Evolutionary conservation across 1,140 invertebrate genomes (phyloP), one percentile per base, ranked within the genome.

Genomic region (Hyles vespertilio): DNA sequence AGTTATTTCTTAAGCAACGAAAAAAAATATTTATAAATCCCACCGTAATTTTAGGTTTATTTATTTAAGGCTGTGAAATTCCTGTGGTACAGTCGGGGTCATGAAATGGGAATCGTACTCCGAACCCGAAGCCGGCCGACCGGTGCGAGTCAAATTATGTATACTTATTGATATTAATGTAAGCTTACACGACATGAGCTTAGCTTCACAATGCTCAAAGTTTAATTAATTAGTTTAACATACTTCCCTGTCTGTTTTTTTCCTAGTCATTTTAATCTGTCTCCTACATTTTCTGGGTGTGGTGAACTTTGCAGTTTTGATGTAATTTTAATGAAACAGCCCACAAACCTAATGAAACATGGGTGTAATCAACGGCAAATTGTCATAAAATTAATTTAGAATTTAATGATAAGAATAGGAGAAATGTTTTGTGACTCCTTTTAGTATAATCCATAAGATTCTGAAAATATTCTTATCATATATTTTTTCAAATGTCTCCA

Each of bases 141-240:
- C 22, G 22, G 22, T 22, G 22, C 51, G 33, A 58, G 61, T 64
- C 59, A 64, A 64, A 69, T 66, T 62, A 64, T 64, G 59, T 60
- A 36, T 68, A 71, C 52, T 46, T 62, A 58, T 53, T 67, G 63
- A 71, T 67, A 70, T 69, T 70, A 65, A 58, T 59, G 58, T 72
- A 70, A 73, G 63, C 68, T 66, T 67, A 61, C 36, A 63, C 54
- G 54, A 67, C 69, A 69, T 65, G 72, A 74, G 72, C 72, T 74
- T 74, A 74, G 72, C 72, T 74, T 69, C 61, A 64, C 58, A 64
- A 70, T 74, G 72, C 72, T 74, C 72, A 74, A 72, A 49, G 34
- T 65, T 45, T 56, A 48, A 60, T 60, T 63, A 61, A 48, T 40
- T 40, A 22, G 12, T 48, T 48, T 11, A 8, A 10, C n/a, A 48